Conservation (phyloP, 2,888 invertebrate species). For the Ectemnius cavifrons region DNA sequence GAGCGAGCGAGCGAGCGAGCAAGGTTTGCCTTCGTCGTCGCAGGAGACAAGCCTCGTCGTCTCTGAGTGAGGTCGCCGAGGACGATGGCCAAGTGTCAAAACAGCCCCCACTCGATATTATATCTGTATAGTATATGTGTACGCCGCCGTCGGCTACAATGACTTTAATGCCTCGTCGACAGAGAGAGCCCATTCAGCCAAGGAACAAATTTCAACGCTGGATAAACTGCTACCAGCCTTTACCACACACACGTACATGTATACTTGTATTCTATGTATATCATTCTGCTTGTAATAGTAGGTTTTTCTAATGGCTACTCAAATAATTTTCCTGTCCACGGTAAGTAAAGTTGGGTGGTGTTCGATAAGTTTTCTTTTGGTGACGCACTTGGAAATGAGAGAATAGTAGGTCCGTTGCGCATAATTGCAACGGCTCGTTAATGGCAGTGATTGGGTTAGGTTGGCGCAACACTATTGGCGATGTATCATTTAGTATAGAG, state of each 20-base stretch:
- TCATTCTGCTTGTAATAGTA: too few species aligned
- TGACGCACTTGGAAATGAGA: too few species aligned
- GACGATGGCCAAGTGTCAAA: constrained; percentile 49
- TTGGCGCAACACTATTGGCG: too few species aligned
- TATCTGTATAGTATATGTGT: too few species aligned
- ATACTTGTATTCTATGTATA: too few species aligned
- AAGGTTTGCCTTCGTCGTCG: not conserved
- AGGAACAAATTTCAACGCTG: constrained; percentile 41
- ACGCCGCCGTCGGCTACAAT: constrained; percentile 15
- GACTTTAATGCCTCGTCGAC: constrained; percentile 41
- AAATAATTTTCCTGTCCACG: too few species aligned
- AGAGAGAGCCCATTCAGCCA: constrained; percentile 19
- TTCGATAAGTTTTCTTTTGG: too few species aligned
- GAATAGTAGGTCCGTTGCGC: too few species aligned
- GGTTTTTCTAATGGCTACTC: too few species aligned
- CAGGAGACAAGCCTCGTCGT: constrained; percentile 6
- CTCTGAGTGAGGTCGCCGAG: constrained; percentile 1
- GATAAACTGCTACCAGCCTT: not conserved
- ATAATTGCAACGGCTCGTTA: too few species aligned
- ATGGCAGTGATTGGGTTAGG: too few species aligned
- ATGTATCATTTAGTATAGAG: constrained; percentile 20
- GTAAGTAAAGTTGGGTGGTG: too few species aligned
- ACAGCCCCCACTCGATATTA: constrained; percentile 34
- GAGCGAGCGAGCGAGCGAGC: constrained; percentile 23
- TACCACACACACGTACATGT: not conserved